A percentile compares a stretch with the other conserved stretches of the same genome.
phyloP scores from a whole-genome alignment of 2,113 vertebrate species.

The Anser cygnoides region DNA sequence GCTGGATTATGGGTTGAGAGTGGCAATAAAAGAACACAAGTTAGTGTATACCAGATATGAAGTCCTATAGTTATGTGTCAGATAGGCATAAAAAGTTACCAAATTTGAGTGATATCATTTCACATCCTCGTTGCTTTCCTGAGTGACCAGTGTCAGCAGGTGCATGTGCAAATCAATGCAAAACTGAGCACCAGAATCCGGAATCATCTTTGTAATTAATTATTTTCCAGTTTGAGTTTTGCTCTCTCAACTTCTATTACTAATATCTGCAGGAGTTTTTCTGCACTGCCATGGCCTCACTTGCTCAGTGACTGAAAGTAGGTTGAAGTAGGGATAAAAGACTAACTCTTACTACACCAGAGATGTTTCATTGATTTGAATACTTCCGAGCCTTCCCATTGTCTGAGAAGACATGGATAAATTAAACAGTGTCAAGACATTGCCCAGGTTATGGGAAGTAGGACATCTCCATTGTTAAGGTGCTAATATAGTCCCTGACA shows the following conservation, averaged over 20 bases:
- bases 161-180: neutral
- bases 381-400: neutral
- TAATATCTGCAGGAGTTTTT: neutral
- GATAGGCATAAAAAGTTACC: neutral
- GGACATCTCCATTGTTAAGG: neutral
- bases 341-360: neutral
- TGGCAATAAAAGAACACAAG: neutral
- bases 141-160: neutral
- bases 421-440: neutral
- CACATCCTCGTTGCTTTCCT: neutral
- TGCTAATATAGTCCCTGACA: neutral
- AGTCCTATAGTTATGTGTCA: neutral
- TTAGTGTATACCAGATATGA: neutral
- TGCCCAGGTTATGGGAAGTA: neutral
- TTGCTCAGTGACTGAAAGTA: neutral
- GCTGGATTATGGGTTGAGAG: neutral
- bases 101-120: neutral
- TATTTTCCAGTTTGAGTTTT: neutral
- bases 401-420: neutral
- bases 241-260: neutral
- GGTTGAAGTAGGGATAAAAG: neutral
- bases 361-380: neutral
- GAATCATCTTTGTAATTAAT: neutral
- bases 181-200: neutral
- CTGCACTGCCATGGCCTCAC: neutral